Evolutionary conservation across 2,113 vertebrate species (phyloP).

Genomic region (Tapirus terrestris): DNA sequence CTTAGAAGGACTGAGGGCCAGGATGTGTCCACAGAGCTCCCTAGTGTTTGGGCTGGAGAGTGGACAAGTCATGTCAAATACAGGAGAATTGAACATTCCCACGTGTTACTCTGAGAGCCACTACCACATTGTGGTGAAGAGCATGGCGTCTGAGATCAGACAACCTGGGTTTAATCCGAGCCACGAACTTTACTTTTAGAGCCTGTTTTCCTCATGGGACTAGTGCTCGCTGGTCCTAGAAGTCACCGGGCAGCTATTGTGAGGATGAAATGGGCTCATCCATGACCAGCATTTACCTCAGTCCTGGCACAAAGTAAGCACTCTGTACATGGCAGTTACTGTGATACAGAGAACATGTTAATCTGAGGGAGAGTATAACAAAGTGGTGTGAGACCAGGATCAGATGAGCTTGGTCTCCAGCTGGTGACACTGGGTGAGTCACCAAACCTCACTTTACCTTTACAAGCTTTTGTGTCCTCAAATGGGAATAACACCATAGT

Average conservation of each 20-base stretch:
- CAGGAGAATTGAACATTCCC: background rate
- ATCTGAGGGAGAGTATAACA: background rate
- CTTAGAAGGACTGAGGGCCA: background rate
- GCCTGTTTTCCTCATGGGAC: background rate
- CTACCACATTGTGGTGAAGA: background rate
- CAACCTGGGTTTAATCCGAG: background rate
- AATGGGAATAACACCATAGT: background rate
- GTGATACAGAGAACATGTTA: fast-evolving
- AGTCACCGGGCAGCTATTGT: background rate
- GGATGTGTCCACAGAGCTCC: background rate
- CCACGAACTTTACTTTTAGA: background rate
- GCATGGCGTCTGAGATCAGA: background rate
- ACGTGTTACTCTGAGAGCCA: background rate
- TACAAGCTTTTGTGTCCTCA: background rate
- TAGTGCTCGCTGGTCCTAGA: background rate
- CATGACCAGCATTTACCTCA: background rate
- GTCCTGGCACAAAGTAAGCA: background rate
- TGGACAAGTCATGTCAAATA: background rate
- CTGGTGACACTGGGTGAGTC: background rate
- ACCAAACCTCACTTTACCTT: background rate
- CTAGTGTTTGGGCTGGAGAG: background rate
- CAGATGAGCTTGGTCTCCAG: background rate
- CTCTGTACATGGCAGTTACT: background rate
- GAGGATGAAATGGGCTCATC: background rate
- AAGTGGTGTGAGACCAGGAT: background rate